Conservation (phyloP, 2,888 invertebrate species). For the Xylota segnis region DNA sequence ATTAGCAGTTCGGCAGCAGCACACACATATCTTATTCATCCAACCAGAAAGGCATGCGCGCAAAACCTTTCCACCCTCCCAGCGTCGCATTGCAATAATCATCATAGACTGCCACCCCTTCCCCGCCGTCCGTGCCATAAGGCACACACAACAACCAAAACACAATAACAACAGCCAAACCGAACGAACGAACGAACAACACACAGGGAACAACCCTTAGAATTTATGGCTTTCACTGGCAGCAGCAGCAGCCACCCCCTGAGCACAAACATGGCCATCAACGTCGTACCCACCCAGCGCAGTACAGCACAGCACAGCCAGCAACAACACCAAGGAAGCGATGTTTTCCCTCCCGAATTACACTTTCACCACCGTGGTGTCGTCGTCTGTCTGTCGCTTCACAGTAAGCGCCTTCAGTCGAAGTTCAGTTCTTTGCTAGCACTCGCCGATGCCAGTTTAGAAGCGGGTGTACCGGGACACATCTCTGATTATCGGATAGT, state of each 20-base stretch:
- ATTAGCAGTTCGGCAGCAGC: constrained; percentile 60
- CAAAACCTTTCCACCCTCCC: constrained; percentile 68
- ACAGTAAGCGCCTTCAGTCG: constrained; percentile 63
- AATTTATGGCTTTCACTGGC: constrained; percentile 76
- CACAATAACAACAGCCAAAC: constrained; percentile 47
- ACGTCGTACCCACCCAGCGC: constrained; percentile 19
- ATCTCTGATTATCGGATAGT: constrained; percentile 35
- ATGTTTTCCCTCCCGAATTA: constrained; percentile 72
- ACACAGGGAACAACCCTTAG: constrained; percentile 67
- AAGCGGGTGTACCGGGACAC: too few relatives aligned
- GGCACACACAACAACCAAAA: constrained; percentile 46
- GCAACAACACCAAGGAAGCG: constrained; percentile 64
- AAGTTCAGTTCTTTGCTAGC: constrained; percentile 70
- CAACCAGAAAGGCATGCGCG: constrained; percentile 77
- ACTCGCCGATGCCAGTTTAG: constrained; percentile 68
- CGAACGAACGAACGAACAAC: constrained; percentile 52
- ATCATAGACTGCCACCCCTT: constrained; percentile 68
- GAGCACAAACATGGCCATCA: constrained; percentile 65
- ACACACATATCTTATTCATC: constrained; percentile 72
- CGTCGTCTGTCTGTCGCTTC: constrained; percentile 66
- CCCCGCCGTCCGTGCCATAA: constrained; percentile 17
- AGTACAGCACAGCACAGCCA: constrained; percentile 29
- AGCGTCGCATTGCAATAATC: constrained; percentile 68
- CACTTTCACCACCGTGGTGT: constrained; percentile 66
- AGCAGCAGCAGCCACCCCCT: constrained; percentile 64